phyloP scores from a whole-genome alignment of 2,113 vertebrate genomes.

The Odocoileus virginianus region DNA sequence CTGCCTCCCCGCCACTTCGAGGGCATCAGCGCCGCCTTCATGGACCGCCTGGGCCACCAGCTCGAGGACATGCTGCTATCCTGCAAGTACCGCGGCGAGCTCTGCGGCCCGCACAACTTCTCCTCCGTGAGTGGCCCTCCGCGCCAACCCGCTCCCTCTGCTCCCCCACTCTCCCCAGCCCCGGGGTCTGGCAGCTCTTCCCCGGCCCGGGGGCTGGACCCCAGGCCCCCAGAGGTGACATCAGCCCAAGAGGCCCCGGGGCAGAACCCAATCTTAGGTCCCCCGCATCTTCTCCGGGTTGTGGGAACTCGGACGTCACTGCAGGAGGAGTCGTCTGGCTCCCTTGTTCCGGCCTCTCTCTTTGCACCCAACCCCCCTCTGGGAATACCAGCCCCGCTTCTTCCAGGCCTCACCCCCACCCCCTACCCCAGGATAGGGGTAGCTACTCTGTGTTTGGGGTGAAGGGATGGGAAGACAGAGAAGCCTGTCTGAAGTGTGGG shows the following conservation, averaged over 20 bases:
- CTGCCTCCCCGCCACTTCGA: conserved; percentile 95
- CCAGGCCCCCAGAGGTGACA: neutral
- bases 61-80: conserved; percentile 98
- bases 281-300: neutral
- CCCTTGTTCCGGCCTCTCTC: no score
- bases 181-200: neutral
- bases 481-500: neutral
- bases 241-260: neutral
- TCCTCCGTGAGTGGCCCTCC: conserved; percentile 90
- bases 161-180: neutral
- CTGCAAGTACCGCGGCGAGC: conserved; percentile 96
- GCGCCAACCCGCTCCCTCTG: neutral
- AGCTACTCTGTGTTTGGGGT: neutral
- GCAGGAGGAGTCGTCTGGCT: neutral
- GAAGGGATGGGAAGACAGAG: neutral
- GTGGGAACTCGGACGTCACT: neutral
- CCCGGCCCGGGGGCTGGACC: neutral
- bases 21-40: conserved; percentile 95
- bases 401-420: neutral
- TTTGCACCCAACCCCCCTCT: neutral
- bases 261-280: neutral
- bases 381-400: neutral
- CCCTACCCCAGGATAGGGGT: neutral
- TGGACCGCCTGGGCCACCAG: conserved; percentile 96
- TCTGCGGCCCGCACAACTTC: conserved; percentile 97